Base-by-base conservation (phyloP, 2,797 vertebrate genomes). In the Brachyalestes nurse region DNA sequence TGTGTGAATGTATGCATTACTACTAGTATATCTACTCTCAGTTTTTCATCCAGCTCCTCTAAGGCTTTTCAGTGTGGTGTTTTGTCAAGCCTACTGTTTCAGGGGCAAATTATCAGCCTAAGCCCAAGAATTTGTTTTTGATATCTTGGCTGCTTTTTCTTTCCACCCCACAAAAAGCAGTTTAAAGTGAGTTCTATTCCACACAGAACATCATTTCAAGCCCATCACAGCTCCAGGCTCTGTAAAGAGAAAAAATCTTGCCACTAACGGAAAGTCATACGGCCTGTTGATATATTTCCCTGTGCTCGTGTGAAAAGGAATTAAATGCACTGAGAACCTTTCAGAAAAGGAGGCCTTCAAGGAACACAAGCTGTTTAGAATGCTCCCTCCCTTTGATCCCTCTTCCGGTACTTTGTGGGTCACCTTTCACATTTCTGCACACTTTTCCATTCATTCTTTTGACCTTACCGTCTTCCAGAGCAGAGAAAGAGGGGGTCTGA, bases 251-350 rank as follows among this genome's bases (percentile, higher is more conserved):
- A 75, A 69, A 42, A 64, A 83, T 85, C 64, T 64, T 70, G 62
- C 81, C 66, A 62, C 45, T 73, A 79, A 81, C 85, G 76, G 42
- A 77, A 83, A 65, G 78, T 80, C 79, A 85, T 80, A 81, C 73
- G 17, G 78, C 23, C 62, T 81, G 86, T 88, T 85, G 81, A 42
- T 47, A 81, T 83, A 78, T 75, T 82, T 72, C 74, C 78, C 42
- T 40, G 70, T 42, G 65, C 58, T 82, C 65, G 34, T 40, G 73
- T 80, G 66, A 83, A 84, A 70, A 67, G 60, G 84, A 86, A 86
- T 84, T 82, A 58, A 88, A 87, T 82, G 85, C 84, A 83, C 78
- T 85, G 84, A 85, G 77, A 80, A 67, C 21, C 55, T 70, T 38
- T 71, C 49, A 70, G 65, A 85, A 82, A 77, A 77, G 28, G 70